A percentile compares a stretch with the other conserved stretches of the same genome.
phyloP scores from a whole-genome alignment of 2,888 invertebrate species.

The Leptura quadrifasciata region DNA sequence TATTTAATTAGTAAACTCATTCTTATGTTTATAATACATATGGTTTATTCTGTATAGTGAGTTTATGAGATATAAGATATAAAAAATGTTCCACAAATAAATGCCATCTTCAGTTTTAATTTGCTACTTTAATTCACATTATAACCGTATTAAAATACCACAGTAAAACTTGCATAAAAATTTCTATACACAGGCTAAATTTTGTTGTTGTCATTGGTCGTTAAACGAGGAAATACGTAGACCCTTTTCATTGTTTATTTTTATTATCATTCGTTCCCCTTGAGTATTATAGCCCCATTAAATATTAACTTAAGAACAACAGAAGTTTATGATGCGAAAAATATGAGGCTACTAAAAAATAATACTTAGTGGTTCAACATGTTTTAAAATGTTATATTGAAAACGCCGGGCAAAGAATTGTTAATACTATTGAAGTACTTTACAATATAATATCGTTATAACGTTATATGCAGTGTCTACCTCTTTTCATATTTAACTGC shows the following conservation, averaged over 20 bases:
- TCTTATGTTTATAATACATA: too few relatives aligned
- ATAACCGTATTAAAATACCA: neutral
- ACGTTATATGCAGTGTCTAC: neutral
- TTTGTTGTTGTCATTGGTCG: neutral
- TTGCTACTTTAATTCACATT: neutral
- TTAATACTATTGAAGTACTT: too few relatives aligned
- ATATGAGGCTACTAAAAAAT: neutral
- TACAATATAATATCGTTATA: too few relatives aligned
- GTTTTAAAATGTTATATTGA: too few relatives aligned
- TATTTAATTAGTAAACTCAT: too few relatives aligned
- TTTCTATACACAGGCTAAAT: neutral
- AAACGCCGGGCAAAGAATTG: too few relatives aligned
- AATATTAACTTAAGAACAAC: neutral
- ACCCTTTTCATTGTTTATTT: slow-evolving; percentile 2
- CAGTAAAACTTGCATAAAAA: neutral
- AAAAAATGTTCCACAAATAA: too few relatives aligned
- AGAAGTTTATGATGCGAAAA: slow-evolving; percentile 5
- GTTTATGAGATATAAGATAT: too few relatives aligned
- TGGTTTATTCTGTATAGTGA: too few relatives aligned
- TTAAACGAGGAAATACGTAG: neutral
- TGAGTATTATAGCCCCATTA: neutral
- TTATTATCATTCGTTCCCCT: neutral
- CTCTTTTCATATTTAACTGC: neutral
- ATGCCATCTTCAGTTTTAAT: neutral
- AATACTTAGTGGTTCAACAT: neutral